These are phyloP conservation scores for Lemur catta DNA, from an alignment of 2,797 vertebrate species.

Conservation along the genomic window DNA sequence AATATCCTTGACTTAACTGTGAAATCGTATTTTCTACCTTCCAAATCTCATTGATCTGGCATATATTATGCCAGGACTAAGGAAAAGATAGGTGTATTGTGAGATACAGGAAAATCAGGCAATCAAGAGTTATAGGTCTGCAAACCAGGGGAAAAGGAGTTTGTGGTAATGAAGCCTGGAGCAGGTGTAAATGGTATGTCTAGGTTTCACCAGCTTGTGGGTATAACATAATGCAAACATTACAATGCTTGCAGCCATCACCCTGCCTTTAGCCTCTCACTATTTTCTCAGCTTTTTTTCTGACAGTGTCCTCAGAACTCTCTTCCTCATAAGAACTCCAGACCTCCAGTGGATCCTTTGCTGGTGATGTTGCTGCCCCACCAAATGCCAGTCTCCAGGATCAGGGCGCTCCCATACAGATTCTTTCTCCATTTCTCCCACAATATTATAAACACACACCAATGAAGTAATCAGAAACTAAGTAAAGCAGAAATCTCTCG, in stretches of 20 bases:
- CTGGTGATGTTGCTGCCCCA: neutral
- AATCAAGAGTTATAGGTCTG: neutral
- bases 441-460: neutral
- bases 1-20: constrained; percentile 1
- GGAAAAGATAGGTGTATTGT: neutral
- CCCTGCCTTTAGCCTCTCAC: neutral
- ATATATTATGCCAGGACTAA: neutral
- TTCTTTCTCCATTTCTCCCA: neutral
- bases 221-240: neutral
- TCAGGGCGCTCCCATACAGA: neutral
- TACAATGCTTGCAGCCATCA: neutral
- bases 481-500: neutral
- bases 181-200: neutral
- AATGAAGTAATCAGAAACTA: constrained; percentile 1
- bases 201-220: neutral
- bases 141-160: neutral
- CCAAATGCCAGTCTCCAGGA: neutral
- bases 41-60: neutral
- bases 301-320: neutral
- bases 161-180: neutral
- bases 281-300: neutral
- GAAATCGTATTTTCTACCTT: neutral
- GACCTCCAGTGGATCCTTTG: neutral
- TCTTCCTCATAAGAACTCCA: neutral
- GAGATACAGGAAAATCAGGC: neutral